Percentiles rank a stretch among this genome's conserved stretches.
Conservation (phyloP, 2,797 vertebrate genomes). For the Anabacerthia variegaticeps region DNA sequence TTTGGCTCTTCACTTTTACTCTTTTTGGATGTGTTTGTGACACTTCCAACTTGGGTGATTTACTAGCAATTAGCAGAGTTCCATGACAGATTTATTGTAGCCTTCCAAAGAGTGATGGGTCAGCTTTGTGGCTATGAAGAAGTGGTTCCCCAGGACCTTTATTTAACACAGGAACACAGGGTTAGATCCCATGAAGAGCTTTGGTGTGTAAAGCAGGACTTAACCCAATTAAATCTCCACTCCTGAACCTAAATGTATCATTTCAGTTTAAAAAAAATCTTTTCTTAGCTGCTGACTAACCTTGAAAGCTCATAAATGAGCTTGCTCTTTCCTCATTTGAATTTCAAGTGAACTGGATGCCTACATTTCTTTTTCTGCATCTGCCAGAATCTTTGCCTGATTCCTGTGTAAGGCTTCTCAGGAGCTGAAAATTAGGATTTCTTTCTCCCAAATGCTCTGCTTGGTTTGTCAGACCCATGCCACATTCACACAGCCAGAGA, state of each 20-base stretch:
- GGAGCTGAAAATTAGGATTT: neutral
- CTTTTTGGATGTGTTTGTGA: slow-evolving; percentile 15
- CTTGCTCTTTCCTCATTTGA: neutral
- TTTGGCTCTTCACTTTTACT: neutral
- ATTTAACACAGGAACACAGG: neutral
- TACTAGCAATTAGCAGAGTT: slow-evolving; percentile 64
- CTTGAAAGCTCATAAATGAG: neutral
- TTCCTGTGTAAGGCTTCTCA: neutral
- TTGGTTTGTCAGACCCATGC: neutral
- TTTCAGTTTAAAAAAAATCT: neutral
- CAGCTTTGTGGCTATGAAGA: neutral
- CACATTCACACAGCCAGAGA: neutral
- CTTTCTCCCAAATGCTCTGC: neutral
- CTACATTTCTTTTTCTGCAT: neutral
- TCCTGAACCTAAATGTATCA: neutral
- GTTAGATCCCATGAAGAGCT: neutral
- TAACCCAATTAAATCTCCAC: slow-evolving; percentile 25
- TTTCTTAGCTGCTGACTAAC: slow-evolving; percentile 25
- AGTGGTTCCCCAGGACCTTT: neutral
- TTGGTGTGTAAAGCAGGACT: neutral
- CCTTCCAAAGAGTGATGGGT: slow-evolving; percentile 52
- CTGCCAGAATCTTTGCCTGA: neutral
- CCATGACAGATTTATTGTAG: slow-evolving; percentile 56
- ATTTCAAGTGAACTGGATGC: slow-evolving; percentile 20
- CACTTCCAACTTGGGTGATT: slow-evolving; percentile 57